Evolutionary conservation across 2,113 vertebrate species (phyloP).

Genomic region (Zootoca vivipara): DNA sequence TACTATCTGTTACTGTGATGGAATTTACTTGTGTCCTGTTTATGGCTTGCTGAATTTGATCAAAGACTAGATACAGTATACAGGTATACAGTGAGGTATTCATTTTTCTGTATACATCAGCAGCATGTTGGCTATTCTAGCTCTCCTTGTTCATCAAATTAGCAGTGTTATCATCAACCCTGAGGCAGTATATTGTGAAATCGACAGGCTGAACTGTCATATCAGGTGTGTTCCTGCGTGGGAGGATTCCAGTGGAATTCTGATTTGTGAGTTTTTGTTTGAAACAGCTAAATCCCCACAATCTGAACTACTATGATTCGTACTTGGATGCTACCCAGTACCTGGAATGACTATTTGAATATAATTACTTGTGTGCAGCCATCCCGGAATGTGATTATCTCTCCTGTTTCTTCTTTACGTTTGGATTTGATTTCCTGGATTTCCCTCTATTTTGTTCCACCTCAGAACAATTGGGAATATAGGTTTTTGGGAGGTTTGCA

Average conservation of each 20-base stretch:
- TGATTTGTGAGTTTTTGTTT: conserved; percentile 27
- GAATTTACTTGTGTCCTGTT: neutral
- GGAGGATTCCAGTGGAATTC: conserved; percentile 19
- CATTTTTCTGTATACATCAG: conserved; percentile 64
- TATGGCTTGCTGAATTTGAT: conserved; percentile 35
- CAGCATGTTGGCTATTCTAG: conserved; percentile 37
- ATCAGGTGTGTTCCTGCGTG: rapidly evolving
- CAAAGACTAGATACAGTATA: conserved; percentile 31
- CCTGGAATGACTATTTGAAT: neutral
- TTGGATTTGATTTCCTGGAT: neutral
- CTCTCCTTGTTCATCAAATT: conserved; percentile 26
- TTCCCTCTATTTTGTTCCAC: neutral
- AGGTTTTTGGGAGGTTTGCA: neutral
- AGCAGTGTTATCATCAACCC: conserved; percentile 12
- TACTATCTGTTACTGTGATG: conserved; percentile 16
- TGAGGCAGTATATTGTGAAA: conserved; percentile 29
- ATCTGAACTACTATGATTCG: conserved; percentile 35
- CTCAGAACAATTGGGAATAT: neutral
- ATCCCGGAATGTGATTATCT: neutral
- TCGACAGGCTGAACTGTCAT: conserved; percentile 20
- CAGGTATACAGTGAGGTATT: conserved; percentile 26
- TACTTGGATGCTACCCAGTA: neutral
- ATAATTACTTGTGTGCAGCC: neutral
- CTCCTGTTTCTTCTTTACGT: neutral
- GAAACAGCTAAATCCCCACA: conserved; percentile 26